Evolutionary conservation across 2,888 invertebrate species (phyloP), one percentile per base, ranked within the genome.

Genomic region (Gari tellinella): DNA sequence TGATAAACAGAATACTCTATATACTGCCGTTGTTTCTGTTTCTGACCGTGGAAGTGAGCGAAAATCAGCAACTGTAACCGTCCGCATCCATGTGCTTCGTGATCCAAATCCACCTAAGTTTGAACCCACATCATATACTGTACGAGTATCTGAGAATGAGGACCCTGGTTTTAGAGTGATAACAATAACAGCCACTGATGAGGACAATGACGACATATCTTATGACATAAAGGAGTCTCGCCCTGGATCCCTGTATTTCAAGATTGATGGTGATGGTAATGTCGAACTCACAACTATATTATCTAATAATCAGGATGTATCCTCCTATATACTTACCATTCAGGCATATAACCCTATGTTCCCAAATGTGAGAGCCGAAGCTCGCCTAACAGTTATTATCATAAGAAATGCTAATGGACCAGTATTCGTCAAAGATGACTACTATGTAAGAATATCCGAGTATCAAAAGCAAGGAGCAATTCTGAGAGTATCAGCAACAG

Each of bases 41-140:
- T 48, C 56, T 25, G 88, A 88, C 65, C 67, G 65, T 21, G 88
- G 86, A 17, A 48, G 60, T 4, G 84, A 85, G 0, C 15, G 43
- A 3, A 74, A 64, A 43, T 58, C 72, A 38, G 56, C 51, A 7
- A 40, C 52, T 1, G 65, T 80, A 10, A 62, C 40, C 8, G 87
- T 89, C 0, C 82, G 75, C 14, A 82, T 91, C 19, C 78, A 75
- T 49, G 89, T 91, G 0, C 49, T 53, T 5, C 80, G 90, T 25
- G 90, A 90, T 63, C 82, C 81, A 10, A 75, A 80, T 60, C 78
- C 79, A 1, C 91, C 91, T 12, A 45, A 25, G 5, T 90, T 90
- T 65, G 14, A 15, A 1, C 56, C 64, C 17, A 56, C 70, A 10
- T 49, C 72, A n/a, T 86, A 84, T 60, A 63, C 43, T 14, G 51